phyloP scores from a whole-genome alignment of 2,888 invertebrate genomes.

The Colletes collaris region DNA sequence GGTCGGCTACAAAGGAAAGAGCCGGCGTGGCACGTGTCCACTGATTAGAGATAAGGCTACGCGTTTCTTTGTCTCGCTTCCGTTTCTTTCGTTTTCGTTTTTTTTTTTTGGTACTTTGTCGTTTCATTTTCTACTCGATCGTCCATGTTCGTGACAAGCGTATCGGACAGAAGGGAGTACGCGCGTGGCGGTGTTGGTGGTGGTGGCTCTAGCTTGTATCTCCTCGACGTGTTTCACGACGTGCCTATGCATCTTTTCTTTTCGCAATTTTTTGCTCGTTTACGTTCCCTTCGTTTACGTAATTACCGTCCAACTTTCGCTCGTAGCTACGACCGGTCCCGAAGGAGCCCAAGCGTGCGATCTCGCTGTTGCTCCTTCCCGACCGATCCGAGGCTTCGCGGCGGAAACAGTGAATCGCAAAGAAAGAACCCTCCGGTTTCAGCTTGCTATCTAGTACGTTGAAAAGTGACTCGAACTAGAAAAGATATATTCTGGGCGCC shows the following conservation, averaged over 20 bases:
- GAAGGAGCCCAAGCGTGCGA: no score
- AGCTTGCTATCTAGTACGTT: background rate
- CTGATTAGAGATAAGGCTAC: conserved; percentile 72
- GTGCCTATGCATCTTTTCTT: background rate
- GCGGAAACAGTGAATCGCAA: background rate
- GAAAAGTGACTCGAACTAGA: no score
- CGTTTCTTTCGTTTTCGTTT: conserved; percentile 43
- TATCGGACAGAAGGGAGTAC: conserved; percentile 39
- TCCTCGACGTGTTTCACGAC: conserved; percentile 2
- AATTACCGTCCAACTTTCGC: conserved; percentile 14
- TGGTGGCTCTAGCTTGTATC: conserved; percentile 43
- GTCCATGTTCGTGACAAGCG: conserved; percentile 30
- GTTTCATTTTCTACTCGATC: background rate
- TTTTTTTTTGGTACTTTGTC: background rate
- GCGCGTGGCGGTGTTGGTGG: conserved; percentile 60
- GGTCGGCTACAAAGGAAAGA: conserved; percentile 80
- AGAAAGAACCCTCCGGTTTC: background rate
- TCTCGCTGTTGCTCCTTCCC: background rate
- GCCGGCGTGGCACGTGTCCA: conserved; percentile 76
- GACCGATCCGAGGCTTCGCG: conserved; percentile 6
- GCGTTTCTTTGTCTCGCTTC: conserved; percentile 61
- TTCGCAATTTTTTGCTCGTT: conserved; percentile 10
- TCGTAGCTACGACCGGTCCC: conserved; percentile 3
- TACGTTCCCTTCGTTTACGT: background rate
- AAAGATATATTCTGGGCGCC: no score